phyloP scores from a whole-genome alignment of 2,797 vertebrate species.

The Eospalax fontanierii region DNA sequence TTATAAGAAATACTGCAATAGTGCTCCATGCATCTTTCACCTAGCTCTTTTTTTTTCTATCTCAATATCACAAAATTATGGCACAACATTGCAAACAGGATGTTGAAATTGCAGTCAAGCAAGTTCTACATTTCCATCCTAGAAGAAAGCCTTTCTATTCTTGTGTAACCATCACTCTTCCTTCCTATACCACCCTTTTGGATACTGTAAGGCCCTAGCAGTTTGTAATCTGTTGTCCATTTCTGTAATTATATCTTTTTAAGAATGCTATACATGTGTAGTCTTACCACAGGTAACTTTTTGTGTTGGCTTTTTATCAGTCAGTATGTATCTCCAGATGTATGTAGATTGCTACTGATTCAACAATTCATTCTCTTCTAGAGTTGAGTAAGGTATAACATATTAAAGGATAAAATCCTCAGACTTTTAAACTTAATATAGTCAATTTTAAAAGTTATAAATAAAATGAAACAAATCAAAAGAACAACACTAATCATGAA shows the following conservation, averaged over 20 bases:
- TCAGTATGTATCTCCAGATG: not conserved
- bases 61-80: not conserved
- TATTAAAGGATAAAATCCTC: not conserved
- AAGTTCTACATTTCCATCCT: accelerated
- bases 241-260: not conserved
- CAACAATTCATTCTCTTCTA: not conserved
- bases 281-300: not conserved
- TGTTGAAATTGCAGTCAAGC: not conserved
- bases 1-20: not conserved
- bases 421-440: not conserved
- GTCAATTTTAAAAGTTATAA: not conserved
- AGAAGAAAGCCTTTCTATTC: not conserved
- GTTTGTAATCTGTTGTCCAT: not conserved
- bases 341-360: not conserved
- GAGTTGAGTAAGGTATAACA: not conserved
- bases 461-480: not conserved
- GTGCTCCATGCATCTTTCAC: not conserved
- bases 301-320: not conserved
- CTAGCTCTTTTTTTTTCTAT: not conserved
- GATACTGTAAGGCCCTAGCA: too few relatives aligned
- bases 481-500: not conserved
- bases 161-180: accelerated
- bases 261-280: not conserved
- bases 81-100: not conserved
- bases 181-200: accelerated